Evolutionary conservation across 2,113 vertebrate genomes (phyloP).

Genomic region (Formicarius rufipectus): DNA sequence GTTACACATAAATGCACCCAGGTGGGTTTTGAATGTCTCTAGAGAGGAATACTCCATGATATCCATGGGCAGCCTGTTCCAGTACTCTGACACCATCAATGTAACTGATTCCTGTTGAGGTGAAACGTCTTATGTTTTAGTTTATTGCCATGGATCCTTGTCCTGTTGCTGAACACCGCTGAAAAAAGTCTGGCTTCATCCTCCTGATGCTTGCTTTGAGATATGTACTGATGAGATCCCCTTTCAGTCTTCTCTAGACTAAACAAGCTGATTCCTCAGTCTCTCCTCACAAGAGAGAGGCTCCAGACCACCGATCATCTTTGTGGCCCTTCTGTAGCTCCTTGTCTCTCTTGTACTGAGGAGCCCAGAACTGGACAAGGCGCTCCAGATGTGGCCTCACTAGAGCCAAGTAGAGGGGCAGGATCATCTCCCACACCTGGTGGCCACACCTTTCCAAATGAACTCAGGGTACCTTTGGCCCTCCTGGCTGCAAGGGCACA

Average conservation of each 20-base stretch:
- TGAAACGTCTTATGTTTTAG: background rate
- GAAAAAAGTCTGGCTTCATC: background rate
- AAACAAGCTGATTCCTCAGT: background rate
- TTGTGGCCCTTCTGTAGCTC: background rate
- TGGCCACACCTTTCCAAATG: background rate
- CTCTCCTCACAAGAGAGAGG: background rate
- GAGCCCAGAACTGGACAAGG: background rate
- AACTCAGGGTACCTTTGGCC: background rate
- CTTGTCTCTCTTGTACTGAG: background rate
- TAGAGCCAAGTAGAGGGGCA: background rate
- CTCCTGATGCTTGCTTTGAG: background rate
- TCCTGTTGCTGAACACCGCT: background rate
- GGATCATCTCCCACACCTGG: background rate
- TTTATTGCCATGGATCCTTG: background rate
- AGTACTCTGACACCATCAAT: background rate
- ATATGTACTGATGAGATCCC: background rate
- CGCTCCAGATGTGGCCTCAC: background rate
- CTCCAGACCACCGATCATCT: background rate
- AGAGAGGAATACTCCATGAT: background rate
- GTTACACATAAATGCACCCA: background rate
- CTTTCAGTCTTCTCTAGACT: background rate
- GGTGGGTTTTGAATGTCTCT: background rate
- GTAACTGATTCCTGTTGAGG: fast-evolving
- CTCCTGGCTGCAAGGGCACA: background rate
- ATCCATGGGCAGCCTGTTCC: background rate